Evolutionary conservation across 2,797 vertebrate genomes (phyloP).

Genomic region (Chaetophractus vellerosus): DNA sequence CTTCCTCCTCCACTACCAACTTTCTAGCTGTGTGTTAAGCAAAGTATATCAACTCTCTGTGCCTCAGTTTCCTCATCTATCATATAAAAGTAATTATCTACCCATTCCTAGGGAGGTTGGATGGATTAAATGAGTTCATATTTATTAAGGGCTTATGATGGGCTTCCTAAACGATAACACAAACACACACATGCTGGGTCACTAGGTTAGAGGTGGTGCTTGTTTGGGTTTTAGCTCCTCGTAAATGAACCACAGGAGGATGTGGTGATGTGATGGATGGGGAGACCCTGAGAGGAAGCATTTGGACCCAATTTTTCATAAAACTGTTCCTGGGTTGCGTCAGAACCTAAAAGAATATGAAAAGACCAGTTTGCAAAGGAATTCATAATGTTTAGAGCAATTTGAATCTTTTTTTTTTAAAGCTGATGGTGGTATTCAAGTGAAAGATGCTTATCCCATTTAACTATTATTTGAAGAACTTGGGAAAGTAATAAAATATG

Average conservation of each 20-base stretch:
- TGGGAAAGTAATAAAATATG: background rate
- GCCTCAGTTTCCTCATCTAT: background rate
- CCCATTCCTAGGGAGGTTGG: background rate
- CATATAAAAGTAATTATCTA: background rate
- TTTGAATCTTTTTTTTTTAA: constrained; percentile 16
- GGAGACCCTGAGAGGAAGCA: background rate
- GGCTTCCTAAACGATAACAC: background rate
- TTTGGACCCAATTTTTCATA: constrained; percentile 25
- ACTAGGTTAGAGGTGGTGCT: background rate
- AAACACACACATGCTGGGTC: background rate
- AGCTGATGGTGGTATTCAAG: background rate
- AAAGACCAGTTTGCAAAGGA: background rate
- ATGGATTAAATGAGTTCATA: background rate
- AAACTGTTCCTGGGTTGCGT: constrained; percentile 36
- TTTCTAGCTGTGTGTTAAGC: background rate
- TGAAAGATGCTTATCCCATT: background rate
- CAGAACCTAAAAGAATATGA: constrained; percentile 7
- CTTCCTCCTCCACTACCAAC: background rate
- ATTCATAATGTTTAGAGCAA: background rate
- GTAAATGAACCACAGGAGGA: constrained; percentile 60
- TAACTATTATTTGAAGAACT: constrained; percentile 13
- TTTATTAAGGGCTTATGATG: background rate
- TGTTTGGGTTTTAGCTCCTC: constrained; percentile 62
- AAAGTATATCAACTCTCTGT: background rate
- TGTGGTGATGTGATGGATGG: constrained; percentile 60